Evolutionary conservation across 2,113 vertebrate genomes (phyloP).

Genomic region (Paramormyrops kingsleyae): DNA sequence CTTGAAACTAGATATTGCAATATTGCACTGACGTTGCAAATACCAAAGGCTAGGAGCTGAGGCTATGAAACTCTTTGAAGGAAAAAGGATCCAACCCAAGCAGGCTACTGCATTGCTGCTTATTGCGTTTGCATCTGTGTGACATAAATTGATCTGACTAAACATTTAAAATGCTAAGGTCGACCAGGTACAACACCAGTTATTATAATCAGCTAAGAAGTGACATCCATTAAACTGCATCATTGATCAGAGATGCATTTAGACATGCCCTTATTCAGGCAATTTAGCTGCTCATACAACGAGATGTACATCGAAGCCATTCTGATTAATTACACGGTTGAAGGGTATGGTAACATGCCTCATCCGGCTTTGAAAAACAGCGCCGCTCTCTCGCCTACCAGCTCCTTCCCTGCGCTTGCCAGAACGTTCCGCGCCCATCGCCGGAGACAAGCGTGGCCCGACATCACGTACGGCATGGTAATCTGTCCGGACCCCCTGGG

Average conservation of each 20-base stretch:
- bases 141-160: constrained; percentile 5
- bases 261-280: background rate
- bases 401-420: background rate
- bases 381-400: background rate
- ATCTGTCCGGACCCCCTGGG: background rate
- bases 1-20: background rate
- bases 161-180: background rate
- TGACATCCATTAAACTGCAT: background rate
- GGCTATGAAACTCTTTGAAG: background rate
- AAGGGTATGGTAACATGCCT: background rate
- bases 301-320: background rate
- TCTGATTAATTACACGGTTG: background rate
- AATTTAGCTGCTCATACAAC: background rate
- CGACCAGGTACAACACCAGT: background rate
- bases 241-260: constrained; percentile 1
- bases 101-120: constrained; percentile 18
- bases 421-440: background rate
- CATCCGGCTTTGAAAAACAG: background rate
- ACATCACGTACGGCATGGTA: background rate
- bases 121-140: background rate
- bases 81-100: background rate
- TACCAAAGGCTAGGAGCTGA: background rate
- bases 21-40: background rate
- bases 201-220: background rate
- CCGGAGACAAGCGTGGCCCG: background rate